phyloP scores from a whole-genome alignment of 2,113 vertebrate genomes.

The Balaeniceps rex region DNA sequence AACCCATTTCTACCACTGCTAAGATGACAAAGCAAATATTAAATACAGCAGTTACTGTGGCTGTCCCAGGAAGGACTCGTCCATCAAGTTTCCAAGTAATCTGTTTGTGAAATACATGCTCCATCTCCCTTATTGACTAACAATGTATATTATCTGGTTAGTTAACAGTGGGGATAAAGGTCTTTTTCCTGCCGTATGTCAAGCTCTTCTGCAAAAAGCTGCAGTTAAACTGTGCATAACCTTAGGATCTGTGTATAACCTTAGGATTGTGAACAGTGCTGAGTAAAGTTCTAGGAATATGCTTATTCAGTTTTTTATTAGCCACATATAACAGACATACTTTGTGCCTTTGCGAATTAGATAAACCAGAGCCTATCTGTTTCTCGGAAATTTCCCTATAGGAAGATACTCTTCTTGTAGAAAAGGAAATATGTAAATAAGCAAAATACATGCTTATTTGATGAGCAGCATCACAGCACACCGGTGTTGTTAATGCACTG shows the following conservation, averaged over 20 bases:
- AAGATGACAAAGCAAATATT: slow-evolving; percentile 13
- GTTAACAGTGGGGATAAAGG: slow-evolving; percentile 36
- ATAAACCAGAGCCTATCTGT: neutral
- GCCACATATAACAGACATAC: neutral
- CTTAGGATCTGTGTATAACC: slow-evolving; percentile 9
- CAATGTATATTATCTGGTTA: neutral
- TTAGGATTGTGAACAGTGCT: neutral
- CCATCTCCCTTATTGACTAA: neutral
- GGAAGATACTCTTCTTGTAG: neutral
- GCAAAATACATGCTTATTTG: neutral
- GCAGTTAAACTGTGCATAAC: neutral
- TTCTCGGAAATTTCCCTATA: neutral
- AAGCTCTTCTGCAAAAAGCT: slow-evolving; percentile 19
- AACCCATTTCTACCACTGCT: neutral
- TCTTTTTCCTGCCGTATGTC: neutral
- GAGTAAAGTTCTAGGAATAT: neutral
- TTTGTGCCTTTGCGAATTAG: neutral
- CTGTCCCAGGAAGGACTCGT: neutral
- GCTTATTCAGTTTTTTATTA: neutral
- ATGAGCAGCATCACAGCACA: neutral
- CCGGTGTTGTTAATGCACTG: neutral
- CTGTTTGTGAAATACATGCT: neutral
- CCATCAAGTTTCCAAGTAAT: slow-evolving; percentile 3
- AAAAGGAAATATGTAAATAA: neutral
- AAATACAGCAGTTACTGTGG: neutral